These are phyloP conservation scores for Falco cherrug DNA, from an alignment of 2,797 vertebrate species.

Conservation along the genomic window DNA sequence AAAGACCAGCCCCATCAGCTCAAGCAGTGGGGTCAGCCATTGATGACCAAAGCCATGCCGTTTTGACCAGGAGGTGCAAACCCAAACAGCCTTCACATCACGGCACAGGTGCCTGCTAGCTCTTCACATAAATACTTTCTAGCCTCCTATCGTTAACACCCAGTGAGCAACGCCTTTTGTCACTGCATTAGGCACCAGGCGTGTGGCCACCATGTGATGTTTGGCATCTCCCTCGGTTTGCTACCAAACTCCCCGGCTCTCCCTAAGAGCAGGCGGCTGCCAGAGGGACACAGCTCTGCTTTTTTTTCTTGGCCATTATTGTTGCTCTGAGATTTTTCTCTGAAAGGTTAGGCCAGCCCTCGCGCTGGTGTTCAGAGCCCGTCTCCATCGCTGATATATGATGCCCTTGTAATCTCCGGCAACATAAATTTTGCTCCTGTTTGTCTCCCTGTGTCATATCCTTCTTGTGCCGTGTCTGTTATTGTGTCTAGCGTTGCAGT, in stretches of 20 bases:
- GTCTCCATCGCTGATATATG: background rate
- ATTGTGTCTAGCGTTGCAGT: background rate
- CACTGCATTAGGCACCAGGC: background rate
- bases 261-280: rapidly evolving
- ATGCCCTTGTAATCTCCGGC: conserved; percentile 42
- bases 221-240: background rate
- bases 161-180: background rate
- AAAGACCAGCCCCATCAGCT: background rate
- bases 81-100: rapidly evolving
- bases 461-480: conserved; percentile 37
- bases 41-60: background rate
- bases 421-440: conserved; percentile 64
- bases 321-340: background rate
- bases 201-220: rapidly evolving
- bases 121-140: background rate
- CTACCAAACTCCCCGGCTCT: rapidly evolving
- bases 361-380: background rate
- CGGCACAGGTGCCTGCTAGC: background rate
- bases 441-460: conserved; percentile 53
- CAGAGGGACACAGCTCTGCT: background rate
- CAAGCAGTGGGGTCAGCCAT: background rate
- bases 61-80: background rate
- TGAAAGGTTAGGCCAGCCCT: background rate
- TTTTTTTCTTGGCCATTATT: background rate
- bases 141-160: rapidly evolving